Base-by-base conservation (phyloP, 2,888 invertebrate genomes). In the Heliconius ismenius region DNA sequence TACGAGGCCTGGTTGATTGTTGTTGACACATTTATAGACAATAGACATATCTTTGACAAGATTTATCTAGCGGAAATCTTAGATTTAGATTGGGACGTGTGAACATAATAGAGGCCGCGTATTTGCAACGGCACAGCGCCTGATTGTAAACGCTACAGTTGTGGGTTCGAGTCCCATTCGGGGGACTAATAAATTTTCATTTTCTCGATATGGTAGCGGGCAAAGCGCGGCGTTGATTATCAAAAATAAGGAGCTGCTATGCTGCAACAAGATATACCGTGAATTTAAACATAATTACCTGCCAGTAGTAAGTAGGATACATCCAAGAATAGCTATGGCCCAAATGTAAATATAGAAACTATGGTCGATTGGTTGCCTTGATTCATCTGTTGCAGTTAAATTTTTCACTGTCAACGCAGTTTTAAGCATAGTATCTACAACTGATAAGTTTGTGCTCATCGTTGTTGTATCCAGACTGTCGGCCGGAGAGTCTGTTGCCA, bases 261-360 rank as follows among this genome's bases (percentile, higher is more conserved):
- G 26, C 26, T 26, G 26, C 26, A 26, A 26, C 26, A 26, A 26
- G 9, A 54, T 54, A 10, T n/a, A 54, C 0, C 3, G n/a, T n/a
- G 9, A 54, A 54, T 7, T 0, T n/a, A n/a, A 54, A 1, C n/a
- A 21, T 54, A 18, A 73, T 80, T 79, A 94, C 94, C 94, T 92
- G 83, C 86, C 88, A n/a, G 95, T 95, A 10, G 96, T 96, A 62
- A 96, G 88, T 7, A 96, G 24, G 49, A 96, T 95, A 72, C 96
- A 95, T 4, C 91, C 91, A 0, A 95, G 63, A 79, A 96, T 96
- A 70, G 95, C 95, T 54, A 88, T 84, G 0, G 95, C 95, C 90
- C 96, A 96, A 77, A 96, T 90, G 80, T 94, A 94, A 82, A 96
- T 95, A 80, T 91, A 94, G 76, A 81, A 91, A 0, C 83, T 79